Evolutionary conservation across 2,113 vertebrate species (phyloP).

Genomic region (Pluvianellus socialis): DNA sequence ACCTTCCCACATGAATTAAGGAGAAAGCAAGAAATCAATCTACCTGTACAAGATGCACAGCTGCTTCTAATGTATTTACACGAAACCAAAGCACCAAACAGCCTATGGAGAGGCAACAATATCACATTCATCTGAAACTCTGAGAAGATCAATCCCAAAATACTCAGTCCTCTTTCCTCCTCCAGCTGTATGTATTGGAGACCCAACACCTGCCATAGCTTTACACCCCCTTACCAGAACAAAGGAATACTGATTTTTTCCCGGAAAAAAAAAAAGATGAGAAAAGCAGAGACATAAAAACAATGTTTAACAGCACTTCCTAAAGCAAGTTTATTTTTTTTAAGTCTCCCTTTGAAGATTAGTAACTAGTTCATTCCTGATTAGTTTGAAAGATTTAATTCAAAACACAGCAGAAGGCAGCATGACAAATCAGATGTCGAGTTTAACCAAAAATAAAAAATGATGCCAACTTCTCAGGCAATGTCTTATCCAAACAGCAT

Average conservation of each 20-base stretch:
- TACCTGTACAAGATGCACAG: background rate
- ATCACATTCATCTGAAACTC: background rate
- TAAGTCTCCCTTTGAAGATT: background rate
- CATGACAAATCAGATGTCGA: background rate
- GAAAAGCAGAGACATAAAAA: background rate
- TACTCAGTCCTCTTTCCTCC: background rate
- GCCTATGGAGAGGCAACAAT: background rate
- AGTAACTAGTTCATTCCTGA: background rate
- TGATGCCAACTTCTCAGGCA: background rate
- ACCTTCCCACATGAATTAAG: background rate
- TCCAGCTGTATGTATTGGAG: background rate
- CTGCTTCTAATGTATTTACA: background rate
- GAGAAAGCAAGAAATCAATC: background rate
- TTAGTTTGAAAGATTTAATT: background rate
- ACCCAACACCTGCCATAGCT: background rate
- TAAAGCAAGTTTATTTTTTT: background rate
- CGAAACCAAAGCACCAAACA: background rate
- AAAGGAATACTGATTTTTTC: background rate
- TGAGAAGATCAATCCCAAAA: background rate
- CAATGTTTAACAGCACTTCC: background rate
- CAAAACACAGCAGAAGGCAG: background rate
- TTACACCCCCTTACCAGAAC: background rate
- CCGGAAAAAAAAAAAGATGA: background rate
- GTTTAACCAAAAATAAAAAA: background rate
- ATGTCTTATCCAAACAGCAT: background rate